A percentile compares a stretch with the other conserved stretches of the same genome.
phyloP scores from a whole-genome alignment of 2,797 vertebrate genomes.

The Enteromius fasciolatus region DNA sequence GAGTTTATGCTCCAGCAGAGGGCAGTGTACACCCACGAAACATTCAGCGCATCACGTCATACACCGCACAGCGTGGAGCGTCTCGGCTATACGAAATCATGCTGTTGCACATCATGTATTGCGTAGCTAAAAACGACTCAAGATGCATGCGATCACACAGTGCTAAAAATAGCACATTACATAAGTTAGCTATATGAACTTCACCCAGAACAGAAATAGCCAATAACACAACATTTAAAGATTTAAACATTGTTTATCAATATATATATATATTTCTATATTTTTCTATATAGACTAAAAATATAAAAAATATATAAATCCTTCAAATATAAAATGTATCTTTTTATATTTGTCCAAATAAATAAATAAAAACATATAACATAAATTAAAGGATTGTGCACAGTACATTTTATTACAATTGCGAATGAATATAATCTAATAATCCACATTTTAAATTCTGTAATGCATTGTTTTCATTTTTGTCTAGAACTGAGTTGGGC shows the following conservation, averaged over 20 bases:
- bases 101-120: conserved; percentile 30
- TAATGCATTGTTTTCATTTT: neutral
- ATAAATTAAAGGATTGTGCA: too few relatives aligned
- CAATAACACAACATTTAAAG: neutral
- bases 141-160: conserved; percentile 22
- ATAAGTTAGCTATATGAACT: neutral
- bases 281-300: neutral
- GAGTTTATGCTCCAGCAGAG: conserved; percentile 71
- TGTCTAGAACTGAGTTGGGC: neutral
- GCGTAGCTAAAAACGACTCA: conserved; percentile 12
- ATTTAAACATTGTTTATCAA: neutral
- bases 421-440: too few relatives aligned
- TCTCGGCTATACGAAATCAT: conserved; percentile 21
- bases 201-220: neutral
- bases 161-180: neutral
- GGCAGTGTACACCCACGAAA: conserved; percentile 76
- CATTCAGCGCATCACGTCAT: neutral
- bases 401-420: too few relatives aligned
- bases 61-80: neutral
- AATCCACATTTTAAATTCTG: neutral
- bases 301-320: neutral
- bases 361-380: too few relatives aligned
- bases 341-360: neutral
- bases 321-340: neutral
- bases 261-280: neutral